Conservation (phyloP, 2,888 invertebrate species). For the Ectropis crepuscularia region DNA sequence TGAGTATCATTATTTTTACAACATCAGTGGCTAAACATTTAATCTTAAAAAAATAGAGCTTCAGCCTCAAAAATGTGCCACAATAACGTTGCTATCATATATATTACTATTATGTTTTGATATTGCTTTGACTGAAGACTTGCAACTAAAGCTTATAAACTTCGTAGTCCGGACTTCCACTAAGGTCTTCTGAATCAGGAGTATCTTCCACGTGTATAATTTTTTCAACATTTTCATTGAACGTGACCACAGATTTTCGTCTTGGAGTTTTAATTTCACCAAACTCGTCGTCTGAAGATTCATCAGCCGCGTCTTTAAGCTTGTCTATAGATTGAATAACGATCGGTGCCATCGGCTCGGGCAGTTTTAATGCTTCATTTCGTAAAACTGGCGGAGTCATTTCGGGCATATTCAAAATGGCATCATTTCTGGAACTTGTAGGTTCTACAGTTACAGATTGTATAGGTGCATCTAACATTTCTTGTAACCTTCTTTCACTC, state of each 20-base stretch:
- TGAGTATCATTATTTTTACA: slow-evolving; percentile 15
- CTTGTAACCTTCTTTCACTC: slow-evolving; percentile 71
- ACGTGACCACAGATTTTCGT: slow-evolving; percentile 82
- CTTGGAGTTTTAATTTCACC: slow-evolving; percentile 63
- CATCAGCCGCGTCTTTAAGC: slow-evolving; percentile 67
- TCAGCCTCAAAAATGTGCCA: not conserved
- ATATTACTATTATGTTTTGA: not conserved
- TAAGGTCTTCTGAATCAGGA: slow-evolving; percentile 47
- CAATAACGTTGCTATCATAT: not conserved
- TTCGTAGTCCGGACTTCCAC: slow-evolving; percentile 54
- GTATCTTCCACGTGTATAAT: slow-evolving; percentile 79
- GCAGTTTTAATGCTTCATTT: slow-evolving; percentile 55
- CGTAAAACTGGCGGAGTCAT: slow-evolving; percentile 36
- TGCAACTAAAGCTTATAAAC: slow-evolving; percentile 60
- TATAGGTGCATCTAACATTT: slow-evolving; percentile 67
- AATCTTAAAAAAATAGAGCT: slow-evolving; percentile 3
- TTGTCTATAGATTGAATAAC: slow-evolving; percentile 77
- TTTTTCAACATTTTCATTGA: slow-evolving; percentile 83
- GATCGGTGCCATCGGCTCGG: slow-evolving; percentile 58
- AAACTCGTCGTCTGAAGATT: slow-evolving; percentile 73
- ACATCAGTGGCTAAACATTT: slow-evolving; percentile 5
- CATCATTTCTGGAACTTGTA: slow-evolving; percentile 45
- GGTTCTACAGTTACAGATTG: slow-evolving; percentile 51
- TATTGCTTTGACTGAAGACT: not conserved
- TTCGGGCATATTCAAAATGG: slow-evolving; percentile 55